Conservation (phyloP, 2,113 vertebrate species). For the Mugil cephalus region DNA sequence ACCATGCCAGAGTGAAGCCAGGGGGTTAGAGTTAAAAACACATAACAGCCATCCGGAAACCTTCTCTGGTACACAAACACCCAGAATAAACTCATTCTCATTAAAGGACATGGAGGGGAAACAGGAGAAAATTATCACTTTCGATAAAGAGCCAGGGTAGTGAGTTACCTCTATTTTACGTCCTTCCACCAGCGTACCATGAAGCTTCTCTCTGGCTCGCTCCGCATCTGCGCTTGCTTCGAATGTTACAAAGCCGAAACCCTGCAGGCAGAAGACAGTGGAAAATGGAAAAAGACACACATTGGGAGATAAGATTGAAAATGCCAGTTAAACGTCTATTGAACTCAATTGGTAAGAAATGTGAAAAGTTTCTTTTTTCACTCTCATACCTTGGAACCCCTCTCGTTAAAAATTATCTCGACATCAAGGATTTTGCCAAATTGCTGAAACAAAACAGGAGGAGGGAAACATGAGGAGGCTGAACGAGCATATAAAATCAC, state of each 20-base stretch:
- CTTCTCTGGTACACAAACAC: slow-evolving; percentile 55
- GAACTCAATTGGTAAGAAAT: background rate
- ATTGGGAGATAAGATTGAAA: background rate
- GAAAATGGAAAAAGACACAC: slow-evolving; percentile 1
- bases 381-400: slow-evolving; percentile 95
- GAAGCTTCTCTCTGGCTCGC: slow-evolving; percentile 98
- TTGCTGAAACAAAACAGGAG: slow-evolving; percentile 87
- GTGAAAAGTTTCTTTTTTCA: background rate
- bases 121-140: slow-evolving; percentile 67
- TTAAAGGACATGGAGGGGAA: slow-evolving; percentile 65
- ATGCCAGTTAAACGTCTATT: slow-evolving; percentile 7
- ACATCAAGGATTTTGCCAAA: slow-evolving; percentile 99
- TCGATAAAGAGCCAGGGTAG: slow-evolving; percentile 12
- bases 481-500: slow-evolving; percentile 14
- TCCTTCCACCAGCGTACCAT: slow-evolving; percentile 99
- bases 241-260: slow-evolving; percentile 99
- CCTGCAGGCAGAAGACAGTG: slow-evolving; percentile 81
- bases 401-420: slow-evolving; percentile 99
- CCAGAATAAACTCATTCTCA: slow-evolving; percentile 64
- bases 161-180: slow-evolving; percentile 97
- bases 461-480: slow-evolving; percentile 26
- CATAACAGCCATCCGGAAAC: slow-evolving; percentile 62
- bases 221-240: slow-evolving; percentile 97
- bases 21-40: slow-evolving; percentile 67
- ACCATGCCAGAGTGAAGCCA: slow-evolving; percentile 78